A percentile compares a stretch with the other conserved stretches of the same genome.
These are phyloP conservation scores for Scelioninae gen. 1 DNA, from an alignment of 2,888 invertebrate species.

Conservation along the genomic window DNA sequence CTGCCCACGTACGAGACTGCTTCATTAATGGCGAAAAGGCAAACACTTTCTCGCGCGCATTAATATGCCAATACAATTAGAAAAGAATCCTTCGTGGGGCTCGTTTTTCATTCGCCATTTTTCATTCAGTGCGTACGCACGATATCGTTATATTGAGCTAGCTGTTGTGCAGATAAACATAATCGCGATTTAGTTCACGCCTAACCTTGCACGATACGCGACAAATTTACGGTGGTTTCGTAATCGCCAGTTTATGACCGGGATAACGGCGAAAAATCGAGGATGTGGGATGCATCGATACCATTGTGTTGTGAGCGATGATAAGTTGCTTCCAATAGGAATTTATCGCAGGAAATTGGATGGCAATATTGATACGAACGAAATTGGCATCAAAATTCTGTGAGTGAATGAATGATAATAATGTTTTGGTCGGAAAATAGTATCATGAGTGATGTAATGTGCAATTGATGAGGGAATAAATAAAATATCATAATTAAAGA, in stretches of 20 bases:
- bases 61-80: slow-evolving; percentile 54
- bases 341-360: slow-evolving; percentile 10
- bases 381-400: too few species aligned
- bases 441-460: too few species aligned
- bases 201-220: slow-evolving; percentile 48
- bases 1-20: slow-evolving; percentile 57
- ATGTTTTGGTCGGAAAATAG: too few species aligned
- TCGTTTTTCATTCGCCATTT: slow-evolving; percentile 20
- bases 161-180: slow-evolving; percentile 47
- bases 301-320: slow-evolving; percentile 34
- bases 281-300: slow-evolving; percentile 50
- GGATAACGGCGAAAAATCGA: slow-evolving; percentile 29
- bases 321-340: slow-evolving; percentile 15
- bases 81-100: slow-evolving; percentile 42
- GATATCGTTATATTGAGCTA: slow-evolving; percentile 42
- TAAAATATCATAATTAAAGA: too few species aligned
- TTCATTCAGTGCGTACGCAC: slow-evolving; percentile 3
- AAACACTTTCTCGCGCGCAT: slow-evolving; percentile 60
- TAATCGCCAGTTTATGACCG: slow-evolving; percentile 43
- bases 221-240: slow-evolving; percentile 53
- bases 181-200: slow-evolving; percentile 57
- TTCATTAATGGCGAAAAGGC: slow-evolving; percentile 60
- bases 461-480: too few species aligned
- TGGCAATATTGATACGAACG: too few species aligned
- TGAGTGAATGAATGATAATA: too few species aligned